phyloP scores from a whole-genome alignment of 2,113 vertebrate species.

The Hydropotes inermis region DNA sequence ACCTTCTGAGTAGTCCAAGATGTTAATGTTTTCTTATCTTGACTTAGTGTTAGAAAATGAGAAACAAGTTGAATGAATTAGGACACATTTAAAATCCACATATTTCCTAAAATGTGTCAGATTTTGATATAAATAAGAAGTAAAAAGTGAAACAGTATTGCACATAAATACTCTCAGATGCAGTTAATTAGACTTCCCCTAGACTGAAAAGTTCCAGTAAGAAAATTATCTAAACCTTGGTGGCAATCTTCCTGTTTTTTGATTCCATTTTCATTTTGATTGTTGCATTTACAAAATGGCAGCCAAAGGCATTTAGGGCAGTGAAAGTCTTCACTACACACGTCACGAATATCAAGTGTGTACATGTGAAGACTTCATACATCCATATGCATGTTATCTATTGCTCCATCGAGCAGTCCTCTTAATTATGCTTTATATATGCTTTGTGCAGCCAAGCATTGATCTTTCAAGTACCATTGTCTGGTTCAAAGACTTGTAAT shows the following conservation, averaged over 20 bases:
- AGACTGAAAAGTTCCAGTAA: neutral
- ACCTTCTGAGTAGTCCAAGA: neutral
- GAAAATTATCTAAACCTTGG: neutral
- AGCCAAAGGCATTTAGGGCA: neutral
- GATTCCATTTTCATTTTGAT: neutral
- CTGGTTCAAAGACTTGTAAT: conserved; percentile 70
- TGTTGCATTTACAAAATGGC: conserved; percentile 11
- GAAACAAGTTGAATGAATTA: neutral
- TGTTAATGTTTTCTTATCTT: neutral
- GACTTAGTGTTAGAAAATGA: neutral
- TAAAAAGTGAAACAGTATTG: neutral
- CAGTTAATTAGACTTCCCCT: neutral
- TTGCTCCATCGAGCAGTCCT: neutral
- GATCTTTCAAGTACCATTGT: conserved; percentile 55
- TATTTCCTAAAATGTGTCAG: neutral
- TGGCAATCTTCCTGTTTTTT: neutral
- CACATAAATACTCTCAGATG: neutral
- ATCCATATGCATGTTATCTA: conserved; percentile 1
- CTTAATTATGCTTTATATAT: conserved; percentile 55
- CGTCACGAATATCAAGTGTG: neutral
- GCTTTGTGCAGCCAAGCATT: conserved; percentile 61
- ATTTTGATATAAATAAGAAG: neutral
- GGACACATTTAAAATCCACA: neutral
- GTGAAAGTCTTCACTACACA: neutral
- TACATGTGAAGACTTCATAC: neutral